Conservation (phyloP, 1,140 invertebrate species). For the Zaprionus tsacasi region DNA sequence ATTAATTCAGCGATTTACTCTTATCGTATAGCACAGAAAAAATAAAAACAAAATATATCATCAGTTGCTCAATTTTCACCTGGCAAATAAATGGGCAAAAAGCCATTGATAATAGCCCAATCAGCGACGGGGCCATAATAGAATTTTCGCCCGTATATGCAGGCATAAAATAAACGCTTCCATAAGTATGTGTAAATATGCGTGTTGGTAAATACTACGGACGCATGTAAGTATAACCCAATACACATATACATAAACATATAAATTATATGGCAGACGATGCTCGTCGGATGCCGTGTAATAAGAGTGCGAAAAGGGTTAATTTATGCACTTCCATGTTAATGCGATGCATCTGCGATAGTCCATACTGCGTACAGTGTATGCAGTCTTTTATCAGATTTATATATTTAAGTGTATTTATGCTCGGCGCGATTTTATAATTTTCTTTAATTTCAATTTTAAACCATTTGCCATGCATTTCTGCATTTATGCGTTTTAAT, state of each 20-base stretch:
- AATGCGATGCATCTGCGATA: conserved; percentile 70
- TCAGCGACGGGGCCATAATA: conserved; percentile 39
- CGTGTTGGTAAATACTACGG: conserved; percentile 10
- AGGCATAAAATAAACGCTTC: conserved; percentile 40
- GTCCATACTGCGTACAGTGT: not conserved
- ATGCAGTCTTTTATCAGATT: conserved; percentile 68
- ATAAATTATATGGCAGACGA: conserved; percentile 2
- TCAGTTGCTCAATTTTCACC: conserved; percentile 45
- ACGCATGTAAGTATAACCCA: conserved; percentile 3
- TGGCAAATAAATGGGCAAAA: conserved; percentile 37
- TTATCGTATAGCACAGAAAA: conserved; percentile 9
- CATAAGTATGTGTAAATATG: conserved; percentile 46
- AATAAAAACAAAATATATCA: conserved; percentile 17
- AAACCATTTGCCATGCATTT: conserved; percentile 66
- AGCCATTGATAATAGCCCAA: conserved; percentile 39
- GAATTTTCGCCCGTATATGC: conserved; percentile 32
- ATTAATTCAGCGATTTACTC: conserved; percentile 21
- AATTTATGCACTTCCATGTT: conserved; percentile 79
- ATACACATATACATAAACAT: not conserved
- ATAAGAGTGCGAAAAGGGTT: conserved; percentile 61
- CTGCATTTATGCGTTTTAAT: conserved; percentile 38
- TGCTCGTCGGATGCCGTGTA: conserved; percentile 45
- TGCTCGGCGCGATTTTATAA: conserved; percentile 56
- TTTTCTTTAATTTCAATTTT: conserved; percentile 75
- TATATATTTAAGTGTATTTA: conserved; percentile 68